These are phyloP conservation scores for Antennarius striatus DNA, from an alignment of 2,113 vertebrate genomes.

Conservation along the genomic window DNA sequence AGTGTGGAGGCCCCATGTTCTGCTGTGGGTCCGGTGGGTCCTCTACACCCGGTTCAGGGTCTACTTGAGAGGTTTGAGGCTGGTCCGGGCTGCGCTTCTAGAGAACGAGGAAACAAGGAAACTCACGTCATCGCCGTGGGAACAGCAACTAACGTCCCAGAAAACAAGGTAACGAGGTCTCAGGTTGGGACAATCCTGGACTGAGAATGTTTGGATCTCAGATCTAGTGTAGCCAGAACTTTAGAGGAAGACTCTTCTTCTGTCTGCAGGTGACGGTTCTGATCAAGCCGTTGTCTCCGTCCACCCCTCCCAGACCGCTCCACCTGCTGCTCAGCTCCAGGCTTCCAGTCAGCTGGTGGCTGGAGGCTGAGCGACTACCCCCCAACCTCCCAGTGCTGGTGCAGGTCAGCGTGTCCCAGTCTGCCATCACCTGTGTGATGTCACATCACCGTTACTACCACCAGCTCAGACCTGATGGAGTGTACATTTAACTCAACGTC, in stretches of 20 bases:
- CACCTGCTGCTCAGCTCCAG: slow-evolving; percentile 77
- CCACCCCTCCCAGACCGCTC: slow-evolving; percentile 43
- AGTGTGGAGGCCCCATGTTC: slow-evolving; percentile 52
- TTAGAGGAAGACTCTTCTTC: not conserved
- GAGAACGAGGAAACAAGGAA: slow-evolving; percentile 71
- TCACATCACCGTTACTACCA: no score
- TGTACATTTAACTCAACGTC: no score
- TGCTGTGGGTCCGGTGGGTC: slow-evolving; percentile 36
- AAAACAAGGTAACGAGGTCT: slow-evolving; percentile 53
- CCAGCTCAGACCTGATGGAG: no score
- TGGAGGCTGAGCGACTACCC: slow-evolving; percentile 68
- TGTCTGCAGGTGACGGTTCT: slow-evolving; percentile 72
- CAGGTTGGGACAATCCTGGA: not conserved
- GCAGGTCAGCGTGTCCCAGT: slow-evolving; percentile 61
- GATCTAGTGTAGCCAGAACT: no score
- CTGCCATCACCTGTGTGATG: not conserved
- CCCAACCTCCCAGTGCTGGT: slow-evolving; percentile 61
- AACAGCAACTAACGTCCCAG: slow-evolving; percentile 34
- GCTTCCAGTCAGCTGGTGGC: slow-evolving; percentile 64
- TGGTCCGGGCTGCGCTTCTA: slow-evolving; percentile 74
- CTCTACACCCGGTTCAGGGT: slow-evolving; percentile 72
- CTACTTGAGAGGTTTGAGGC: slow-evolving; percentile 75
- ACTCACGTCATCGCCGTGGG: slow-evolving; percentile 77
- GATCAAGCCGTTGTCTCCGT: slow-evolving; percentile 64
- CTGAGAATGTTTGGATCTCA: no score